Conservation (phyloP, 1,140 invertebrate species). For the Drosophila lacertosa region DNA sequence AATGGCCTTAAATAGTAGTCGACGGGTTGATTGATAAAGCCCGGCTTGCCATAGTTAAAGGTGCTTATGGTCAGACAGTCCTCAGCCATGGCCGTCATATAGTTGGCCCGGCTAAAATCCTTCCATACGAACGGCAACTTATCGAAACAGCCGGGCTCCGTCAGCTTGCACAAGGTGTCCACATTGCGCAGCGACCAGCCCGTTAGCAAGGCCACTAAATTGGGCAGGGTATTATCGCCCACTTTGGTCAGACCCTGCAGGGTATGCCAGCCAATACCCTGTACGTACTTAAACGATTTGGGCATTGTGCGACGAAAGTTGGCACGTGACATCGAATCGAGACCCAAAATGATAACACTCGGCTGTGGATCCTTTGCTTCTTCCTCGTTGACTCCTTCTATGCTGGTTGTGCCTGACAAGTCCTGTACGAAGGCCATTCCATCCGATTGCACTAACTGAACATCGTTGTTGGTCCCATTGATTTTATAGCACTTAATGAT, state of each 20-base stretch:
- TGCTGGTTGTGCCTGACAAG: background rate
- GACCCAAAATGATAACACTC: slow-evolving; percentile 43
- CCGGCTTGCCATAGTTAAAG: slow-evolving; percentile 91
- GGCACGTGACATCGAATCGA: slow-evolving; percentile 53
- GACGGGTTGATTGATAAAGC: slow-evolving; percentile 90
- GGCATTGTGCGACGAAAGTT: slow-evolving; percentile 70
- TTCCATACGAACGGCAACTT: slow-evolving; percentile 92
- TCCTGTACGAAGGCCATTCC: slow-evolving; percentile 37
- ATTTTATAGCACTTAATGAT: slow-evolving; percentile 30
- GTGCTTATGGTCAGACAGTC: slow-evolving; percentile 89
- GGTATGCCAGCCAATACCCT: slow-evolving; percentile 31
- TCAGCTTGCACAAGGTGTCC: slow-evolving; percentile 84
- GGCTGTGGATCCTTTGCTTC: slow-evolving; percentile 8
- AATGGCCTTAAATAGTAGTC: slow-evolving; percentile 92
- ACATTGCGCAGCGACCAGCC: slow-evolving; percentile 85
- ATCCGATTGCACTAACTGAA: slow-evolving; percentile 15
- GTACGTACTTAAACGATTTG: slow-evolving; percentile 37
- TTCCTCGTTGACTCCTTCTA: background rate
- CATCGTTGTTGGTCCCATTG: background rate
- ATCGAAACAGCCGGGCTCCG: slow-evolving; percentile 84
- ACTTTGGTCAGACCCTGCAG: slow-evolving; percentile 52
- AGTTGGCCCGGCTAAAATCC: slow-evolving; percentile 88
- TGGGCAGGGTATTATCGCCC: slow-evolving; percentile 92
- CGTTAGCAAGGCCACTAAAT: slow-evolving; percentile 90
- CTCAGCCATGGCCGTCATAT: slow-evolving; percentile 91